A percentile compares a stretch with the other conserved stretches of the same genome.
phyloP scores from a whole-genome alignment of 2,888 invertebrate species.

The Marronus borbonicus region DNA sequence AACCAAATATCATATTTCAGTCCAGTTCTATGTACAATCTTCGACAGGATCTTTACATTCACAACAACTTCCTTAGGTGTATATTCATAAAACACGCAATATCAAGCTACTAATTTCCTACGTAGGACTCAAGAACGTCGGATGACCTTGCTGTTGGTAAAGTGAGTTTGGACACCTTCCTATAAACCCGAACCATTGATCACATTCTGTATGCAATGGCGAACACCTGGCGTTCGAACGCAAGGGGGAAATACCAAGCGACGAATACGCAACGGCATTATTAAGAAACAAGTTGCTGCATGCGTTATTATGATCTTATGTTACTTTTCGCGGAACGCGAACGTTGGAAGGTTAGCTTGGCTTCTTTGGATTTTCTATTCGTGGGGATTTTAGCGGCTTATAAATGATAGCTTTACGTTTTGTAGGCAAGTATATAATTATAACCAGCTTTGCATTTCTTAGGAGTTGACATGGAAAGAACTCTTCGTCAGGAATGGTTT shows the following conservation, averaged over 20 bases:
- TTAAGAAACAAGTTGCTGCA: conserved; percentile 20
- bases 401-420: too few relatives aligned
- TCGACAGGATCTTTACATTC: too few relatives aligned
- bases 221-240: conserved; percentile 9
- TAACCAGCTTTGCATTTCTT: too few relatives aligned
- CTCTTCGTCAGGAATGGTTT: too few relatives aligned
- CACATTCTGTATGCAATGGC: conserved; percentile 11
- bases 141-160: conserved; percentile 29
- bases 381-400: too few relatives aligned
- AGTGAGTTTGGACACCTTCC: conserved; percentile 16
- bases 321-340: background rate
- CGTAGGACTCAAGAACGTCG: conserved; percentile 30
- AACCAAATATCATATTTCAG: too few relatives aligned
- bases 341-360: background rate
- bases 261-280: background rate
- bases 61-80: background rate
- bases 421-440: too few relatives aligned
- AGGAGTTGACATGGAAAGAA: too few relatives aligned
- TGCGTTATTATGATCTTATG: background rate
- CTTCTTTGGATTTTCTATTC: background rate
- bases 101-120: conserved; percentile 18
- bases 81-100: background rate
- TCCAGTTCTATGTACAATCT: too few relatives aligned
- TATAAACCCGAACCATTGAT: background rate
- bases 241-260: conserved; percentile 23